Evolutionary conservation across 2,888 invertebrate species (phyloP).

Genomic region (Zaprionus obscuricornis): DNA sequence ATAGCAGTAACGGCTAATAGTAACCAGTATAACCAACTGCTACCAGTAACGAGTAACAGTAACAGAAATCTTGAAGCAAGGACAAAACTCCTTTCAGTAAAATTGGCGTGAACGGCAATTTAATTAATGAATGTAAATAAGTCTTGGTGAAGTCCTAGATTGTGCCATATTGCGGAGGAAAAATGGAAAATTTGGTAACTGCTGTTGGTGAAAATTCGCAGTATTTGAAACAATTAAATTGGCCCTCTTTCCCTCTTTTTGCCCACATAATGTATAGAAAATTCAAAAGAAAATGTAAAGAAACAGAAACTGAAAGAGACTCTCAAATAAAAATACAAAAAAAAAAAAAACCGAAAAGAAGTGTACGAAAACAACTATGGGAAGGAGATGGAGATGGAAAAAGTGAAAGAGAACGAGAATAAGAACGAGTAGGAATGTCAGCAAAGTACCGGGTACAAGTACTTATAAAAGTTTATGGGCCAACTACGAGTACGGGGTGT

Average conservation of each 20-base stretch:
- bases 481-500: slow-evolving; percentile 14
- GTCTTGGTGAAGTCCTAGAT: slow-evolving; percentile 34
- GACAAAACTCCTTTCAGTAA: slow-evolving; percentile 17
- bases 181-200: slow-evolving; percentile 12
- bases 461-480: slow-evolving; percentile 45
- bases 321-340: too few relatives aligned
- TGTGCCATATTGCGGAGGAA: background rate
- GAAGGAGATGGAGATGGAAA: too few relatives aligned
- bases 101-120: slow-evolving; percentile 33
- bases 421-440: too few relatives aligned
- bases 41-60: too few relatives aligned
- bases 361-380: background rate
- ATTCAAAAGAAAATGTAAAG: too few relatives aligned
- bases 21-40: slow-evolving; percentile 6
- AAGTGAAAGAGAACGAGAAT: too few relatives aligned
- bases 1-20: too few relatives aligned
- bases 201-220: slow-evolving; percentile 20
- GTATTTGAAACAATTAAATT: slow-evolving; percentile 58
- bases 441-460: slow-evolving; percentile 8
- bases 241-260: too few relatives aligned
- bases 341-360: too few relatives aligned
- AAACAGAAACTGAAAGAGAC: too few relatives aligned
- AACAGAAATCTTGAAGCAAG: slow-evolving; percentile 21
- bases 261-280: too few relatives aligned
- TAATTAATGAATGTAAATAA: slow-evolving; percentile 62